Base-by-base conservation (phyloP, 2,797 vertebrate species). In the Malacoraja senta region DNA sequence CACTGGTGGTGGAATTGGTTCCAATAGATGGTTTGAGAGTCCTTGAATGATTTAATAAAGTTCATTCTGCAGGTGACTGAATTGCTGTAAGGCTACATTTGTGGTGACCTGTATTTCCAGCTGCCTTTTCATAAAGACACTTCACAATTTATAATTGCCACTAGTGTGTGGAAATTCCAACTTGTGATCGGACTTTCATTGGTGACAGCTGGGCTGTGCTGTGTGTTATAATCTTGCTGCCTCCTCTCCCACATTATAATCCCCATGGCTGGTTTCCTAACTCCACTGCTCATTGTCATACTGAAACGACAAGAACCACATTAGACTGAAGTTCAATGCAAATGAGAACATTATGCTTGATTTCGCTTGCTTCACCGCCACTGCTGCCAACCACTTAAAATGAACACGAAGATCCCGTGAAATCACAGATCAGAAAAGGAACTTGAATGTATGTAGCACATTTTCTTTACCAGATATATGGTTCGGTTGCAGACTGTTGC, bases 11-110 rank as follows among this genome's bases (percentile, higher is more conserved):
- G 86, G 65, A 19, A 65, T 35, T 24, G 65, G 71, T 91, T 91
- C 32, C 19, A 71, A 71, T 71, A 21, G 38, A n/a, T 38, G 32
- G 2, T 63, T 68, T 15, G 68, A 24, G 35, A 53, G 68, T 91
- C 65, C 68, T 24, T 26, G 88, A 71, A 91, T 91, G 68, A 91
- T 71, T 71, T 35, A 91, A 35, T 29, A n/a, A 68, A 90, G 32
- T 61, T 86, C 65, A 63, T 90, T 68, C 86, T 90, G 86, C 32
- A 19, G 15, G 63, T 90, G n/a, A 68, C 68, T 90, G 86, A 90
- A 68, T 17, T 90, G 2, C 35, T 71, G 26, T 38, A 72, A 35
- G 32, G 68, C 35, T 35, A 72, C n/a, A 71, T 91, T 68, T 91
- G 65, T 29, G 53, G 10, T 91, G 88, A 71, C 65, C 88, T 91